Base-by-base conservation (phyloP, 2,113 vertebrate genomes). In the Tragelaphus scriptus region DNA sequence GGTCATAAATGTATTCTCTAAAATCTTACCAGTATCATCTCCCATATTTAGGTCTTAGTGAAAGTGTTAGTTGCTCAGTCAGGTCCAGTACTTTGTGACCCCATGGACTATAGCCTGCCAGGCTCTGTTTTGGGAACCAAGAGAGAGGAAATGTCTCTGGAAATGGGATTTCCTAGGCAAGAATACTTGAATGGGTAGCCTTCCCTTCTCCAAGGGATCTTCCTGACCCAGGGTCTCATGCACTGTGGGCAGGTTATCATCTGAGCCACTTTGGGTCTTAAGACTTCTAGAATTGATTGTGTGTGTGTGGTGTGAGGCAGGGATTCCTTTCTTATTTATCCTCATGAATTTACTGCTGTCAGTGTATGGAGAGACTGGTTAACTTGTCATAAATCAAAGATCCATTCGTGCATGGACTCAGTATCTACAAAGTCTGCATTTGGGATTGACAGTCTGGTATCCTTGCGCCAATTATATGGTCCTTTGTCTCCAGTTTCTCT, bases 381-480 rank as follows among this genome's bases (percentile, higher is more conserved):
- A 7, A 71, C 68, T 61, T 91, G 21, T n/a, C 14, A 56, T 56
- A 28, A 47, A 21, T 51, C 68, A 59, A 68, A 15, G 7, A 8
- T 32, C 58, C 19, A 36, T 23, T 55, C 28, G 14, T 3, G 1
- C n/a, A 1, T 19, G 32, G 23, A 4, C 12, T 85, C 13, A 1
- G 7, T 15, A 16, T 49, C 32, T 44, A 7, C 51, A 79, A 55
- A 47, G 23, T 53, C 53, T 51, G 5, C 47, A 4, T n/a, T n/a
- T 7, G 1, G 51, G 4, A 7, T 44, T 28, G 32, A 0, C 1
- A 19, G 81, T 17, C 23, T 21, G 10, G 25, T 3, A 21, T 47
- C 32, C 56, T 49, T 17, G 25, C 1, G 9, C 25, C 63, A n/a
- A 0, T 23, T 10, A 5, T 1, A 1, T 14, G 10, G 13, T 7